Evolutionary conservation across 2,888 invertebrate species (phyloP), one percentile per base, ranked within the genome.

Genomic region (Furcula furcula): DNA sequence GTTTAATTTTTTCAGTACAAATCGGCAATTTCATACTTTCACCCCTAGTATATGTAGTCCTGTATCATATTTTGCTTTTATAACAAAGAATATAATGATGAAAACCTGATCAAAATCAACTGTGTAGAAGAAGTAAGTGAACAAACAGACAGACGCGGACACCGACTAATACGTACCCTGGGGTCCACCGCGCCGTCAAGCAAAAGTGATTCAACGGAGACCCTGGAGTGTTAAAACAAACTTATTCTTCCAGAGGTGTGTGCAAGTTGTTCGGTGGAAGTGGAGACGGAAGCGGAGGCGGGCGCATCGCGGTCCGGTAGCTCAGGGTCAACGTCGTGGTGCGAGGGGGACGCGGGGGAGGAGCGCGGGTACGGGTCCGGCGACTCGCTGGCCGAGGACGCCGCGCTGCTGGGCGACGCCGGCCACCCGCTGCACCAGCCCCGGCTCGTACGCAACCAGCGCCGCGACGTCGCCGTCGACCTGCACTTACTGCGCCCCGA

Each of bases 301-400:
- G 89, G 82, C 32, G 77, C 71, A 14, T 74, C 75, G 6, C 65
- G 71, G 12, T 83, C 82, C 3, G 81, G 74, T 45, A 88, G 86
- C 64, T 85, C 86, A 35, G 91, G 89, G 58, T 90, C 68, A 59
- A 84, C 65, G 72, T 91, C 73, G 52, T 89, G 81, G 89, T 90
- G 91, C 45, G 91, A 91, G 39, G 91, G 90, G 25, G 90, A 85
- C 19, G 55, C 46, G 3, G 90, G 73, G 5, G 83, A 81, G 43
- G 84, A 83, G 61, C 75, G 83, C 18, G 91, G 90, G 26, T 91
- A 90, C 51, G 91, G 90, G 27, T 89, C 89, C 34, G 89, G 81
- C 1, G 90, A 90, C 67, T 89, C 89, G 30, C 71, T 85, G 63
- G 91, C 76, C 50, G 91, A 78, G 54, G 86, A 87, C 55, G 77